Conservation (phyloP, 2,888 invertebrate genomes). For the Plusia festucae region DNA sequence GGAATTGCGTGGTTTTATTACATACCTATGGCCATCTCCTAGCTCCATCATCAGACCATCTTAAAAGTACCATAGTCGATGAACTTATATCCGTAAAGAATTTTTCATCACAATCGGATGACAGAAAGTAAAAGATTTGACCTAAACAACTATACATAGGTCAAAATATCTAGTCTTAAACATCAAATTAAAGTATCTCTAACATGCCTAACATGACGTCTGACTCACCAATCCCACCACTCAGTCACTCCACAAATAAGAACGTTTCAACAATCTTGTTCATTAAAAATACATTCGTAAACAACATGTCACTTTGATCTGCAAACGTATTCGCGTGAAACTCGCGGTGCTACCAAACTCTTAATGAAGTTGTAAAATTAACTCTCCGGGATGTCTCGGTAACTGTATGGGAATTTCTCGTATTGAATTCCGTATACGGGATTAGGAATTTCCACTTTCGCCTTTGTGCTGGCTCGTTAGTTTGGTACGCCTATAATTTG, state of each 20-base stretch:
- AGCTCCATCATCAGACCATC: too few relatives aligned
- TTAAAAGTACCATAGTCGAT: too few relatives aligned
- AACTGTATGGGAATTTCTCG: conserved; percentile 60
- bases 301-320: conserved; percentile 28
- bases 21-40: too few relatives aligned
- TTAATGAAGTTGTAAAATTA: conserved; percentile 68
- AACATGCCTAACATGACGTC: not conserved
- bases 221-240: not conserved
- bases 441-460: conserved; percentile 64
- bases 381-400: conserved; percentile 59
- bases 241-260: not conserved
- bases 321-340: conserved; percentile 39
- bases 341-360: conserved; percentile 54
- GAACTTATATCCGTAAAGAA: too few relatives aligned
- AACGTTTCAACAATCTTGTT: conserved; percentile 4
- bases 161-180: not conserved
- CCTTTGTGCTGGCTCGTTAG: conserved; percentile 55
- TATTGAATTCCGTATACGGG: conserved; percentile 66
- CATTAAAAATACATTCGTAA: conserved; percentile 10
- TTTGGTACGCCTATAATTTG: conserved; percentile 45
- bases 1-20: too few relatives aligned
- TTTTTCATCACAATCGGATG: too few relatives aligned
- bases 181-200: not conserved
- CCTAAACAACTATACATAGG: too few relatives aligned
- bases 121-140: too few relatives aligned